These are phyloP conservation scores for Drosophila falleni DNA, from an alignment of 2,888 invertebrate species.

Conservation along the genomic window DNA sequence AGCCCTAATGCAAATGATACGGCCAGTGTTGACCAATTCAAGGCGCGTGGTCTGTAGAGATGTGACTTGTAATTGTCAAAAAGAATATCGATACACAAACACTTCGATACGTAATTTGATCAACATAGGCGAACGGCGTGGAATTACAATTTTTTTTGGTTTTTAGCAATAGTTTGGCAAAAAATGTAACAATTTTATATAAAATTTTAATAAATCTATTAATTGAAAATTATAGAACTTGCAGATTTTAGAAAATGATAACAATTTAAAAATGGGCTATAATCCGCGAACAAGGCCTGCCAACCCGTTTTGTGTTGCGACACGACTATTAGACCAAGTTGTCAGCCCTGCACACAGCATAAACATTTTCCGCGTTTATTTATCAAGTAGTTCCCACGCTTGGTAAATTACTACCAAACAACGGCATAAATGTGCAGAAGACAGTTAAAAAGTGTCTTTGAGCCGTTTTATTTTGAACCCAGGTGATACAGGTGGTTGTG, in stretches of 20 bases:
- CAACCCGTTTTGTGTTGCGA: too few relatives aligned
- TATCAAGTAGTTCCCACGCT: slow-evolving; percentile 42
- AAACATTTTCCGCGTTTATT: slow-evolving; percentile 63
- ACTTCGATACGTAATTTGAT: slow-evolving; percentile 1
- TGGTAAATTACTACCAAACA: slow-evolving; percentile 46
- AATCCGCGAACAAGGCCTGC: too few relatives aligned
- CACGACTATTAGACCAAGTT: too few relatives aligned
- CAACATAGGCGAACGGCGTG: too few relatives aligned
- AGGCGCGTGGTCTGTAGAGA: slow-evolving; percentile 4
- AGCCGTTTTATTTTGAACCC: slow-evolving; percentile 40
- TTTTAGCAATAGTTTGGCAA: slow-evolving; percentile 20
- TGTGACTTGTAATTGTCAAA: not conserved
- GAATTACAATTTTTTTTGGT: too few relatives aligned
- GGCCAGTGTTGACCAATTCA: slow-evolving; percentile 36
- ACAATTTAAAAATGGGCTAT: too few relatives aligned
- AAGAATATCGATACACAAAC: not conserved
- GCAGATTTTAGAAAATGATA: too few relatives aligned
- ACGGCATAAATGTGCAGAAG: slow-evolving; percentile 63
- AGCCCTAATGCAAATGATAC: slow-evolving; percentile 30
- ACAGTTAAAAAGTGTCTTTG: slow-evolving; percentile 32
- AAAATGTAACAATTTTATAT: too few relatives aligned
- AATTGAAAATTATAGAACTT: too few relatives aligned
- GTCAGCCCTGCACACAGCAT: slow-evolving; percentile 26
- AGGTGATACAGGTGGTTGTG: slow-evolving; percentile 62
- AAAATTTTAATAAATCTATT: too few relatives aligned